These are phyloP conservation scores for Beris chalybata DNA, from an alignment of 2,888 invertebrate genomes.

Conservation along the genomic window DNA sequence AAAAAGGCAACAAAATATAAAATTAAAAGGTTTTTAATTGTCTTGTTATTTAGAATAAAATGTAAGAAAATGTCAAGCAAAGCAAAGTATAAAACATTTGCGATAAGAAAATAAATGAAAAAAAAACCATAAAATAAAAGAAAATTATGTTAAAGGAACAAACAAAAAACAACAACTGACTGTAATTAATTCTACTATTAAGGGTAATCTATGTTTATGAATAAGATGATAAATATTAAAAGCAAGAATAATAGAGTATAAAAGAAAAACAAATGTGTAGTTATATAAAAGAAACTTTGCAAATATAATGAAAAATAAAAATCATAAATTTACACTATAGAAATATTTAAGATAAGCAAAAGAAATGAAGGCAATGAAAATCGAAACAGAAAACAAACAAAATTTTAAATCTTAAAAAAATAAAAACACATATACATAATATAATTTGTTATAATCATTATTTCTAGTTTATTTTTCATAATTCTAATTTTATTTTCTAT, in stretches of 20 bases:
- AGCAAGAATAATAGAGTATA: slow-evolving; percentile 7
- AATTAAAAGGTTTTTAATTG: slow-evolving; percentile 18
- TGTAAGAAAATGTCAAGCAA: slow-evolving; percentile 8
- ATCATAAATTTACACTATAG: slow-evolving; percentile 18
- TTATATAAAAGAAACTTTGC: neutral
- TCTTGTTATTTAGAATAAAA: slow-evolving; percentile 15
- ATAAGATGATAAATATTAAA: slow-evolving; percentile 17
- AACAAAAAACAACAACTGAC: slow-evolving; percentile 22
- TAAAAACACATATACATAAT: slow-evolving; percentile 2
- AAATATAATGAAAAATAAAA: neutral
- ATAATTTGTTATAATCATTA: slow-evolving; percentile 25
- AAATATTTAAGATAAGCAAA: slow-evolving; percentile 21
- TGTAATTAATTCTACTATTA: slow-evolving; percentile 28
- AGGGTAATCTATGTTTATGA: neutral
- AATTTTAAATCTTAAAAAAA: slow-evolving; percentile 28
- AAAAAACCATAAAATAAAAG: slow-evolving; percentile 8
- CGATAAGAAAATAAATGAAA: neutral
- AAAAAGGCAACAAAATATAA: neutral
- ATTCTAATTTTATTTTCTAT: slow-evolving; percentile 28
- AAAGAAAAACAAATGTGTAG: slow-evolving; percentile 11
- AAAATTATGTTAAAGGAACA: neutral
- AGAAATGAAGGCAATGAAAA: too few relatives aligned
- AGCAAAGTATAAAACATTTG: slow-evolving; percentile 27
- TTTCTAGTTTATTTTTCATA: slow-evolving; percentile 22
- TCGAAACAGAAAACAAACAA: slow-evolving; percentile 6